A percentile compares a stretch with the other conserved stretches of the same genome.
Evolutionary conservation across 1,140 invertebrate species (phyloP).

Genomic region (Drosophila pachea): DNA sequence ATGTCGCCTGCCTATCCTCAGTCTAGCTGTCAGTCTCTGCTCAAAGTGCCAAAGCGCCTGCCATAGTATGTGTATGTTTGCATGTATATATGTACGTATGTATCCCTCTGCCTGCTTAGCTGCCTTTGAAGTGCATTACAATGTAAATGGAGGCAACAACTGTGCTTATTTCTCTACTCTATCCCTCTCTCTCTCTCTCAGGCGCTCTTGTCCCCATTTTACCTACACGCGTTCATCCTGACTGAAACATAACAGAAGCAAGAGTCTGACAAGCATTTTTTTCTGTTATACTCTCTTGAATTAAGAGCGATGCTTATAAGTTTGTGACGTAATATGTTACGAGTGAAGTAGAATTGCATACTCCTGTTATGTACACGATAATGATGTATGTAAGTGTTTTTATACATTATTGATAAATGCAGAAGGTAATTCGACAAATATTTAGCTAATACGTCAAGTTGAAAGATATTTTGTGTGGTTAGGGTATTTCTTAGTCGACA

Average conservation of each 20-base stretch:
- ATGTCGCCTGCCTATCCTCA: constrained; percentile 41
- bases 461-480: too few relatives aligned
- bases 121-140: constrained; percentile 72
- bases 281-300: constrained; percentile 1
- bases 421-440: too few relatives aligned
- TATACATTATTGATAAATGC: neutral
- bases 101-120: constrained; percentile 45
- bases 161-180: constrained; percentile 39
- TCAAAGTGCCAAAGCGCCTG: constrained; percentile 7
- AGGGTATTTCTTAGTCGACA: too few relatives aligned
- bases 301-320: neutral
- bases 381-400: neutral
- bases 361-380: too few relatives aligned
- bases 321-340: neutral
- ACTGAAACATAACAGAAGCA: constrained; percentile 2
- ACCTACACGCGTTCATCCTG: constrained; percentile 24
- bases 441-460: too few relatives aligned
- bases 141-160: constrained; percentile 66
- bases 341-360: neutral
- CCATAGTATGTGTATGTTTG: constrained; percentile 4
- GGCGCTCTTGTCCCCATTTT: constrained; percentile 29
- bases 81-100: constrained; percentile 6
- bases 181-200: too few relatives aligned
- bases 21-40: constrained; percentile 24
- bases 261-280: constrained; percentile 1